Evolutionary conservation across 2,888 invertebrate species (phyloP).

Genomic region (Plutella xylostella): DNA sequence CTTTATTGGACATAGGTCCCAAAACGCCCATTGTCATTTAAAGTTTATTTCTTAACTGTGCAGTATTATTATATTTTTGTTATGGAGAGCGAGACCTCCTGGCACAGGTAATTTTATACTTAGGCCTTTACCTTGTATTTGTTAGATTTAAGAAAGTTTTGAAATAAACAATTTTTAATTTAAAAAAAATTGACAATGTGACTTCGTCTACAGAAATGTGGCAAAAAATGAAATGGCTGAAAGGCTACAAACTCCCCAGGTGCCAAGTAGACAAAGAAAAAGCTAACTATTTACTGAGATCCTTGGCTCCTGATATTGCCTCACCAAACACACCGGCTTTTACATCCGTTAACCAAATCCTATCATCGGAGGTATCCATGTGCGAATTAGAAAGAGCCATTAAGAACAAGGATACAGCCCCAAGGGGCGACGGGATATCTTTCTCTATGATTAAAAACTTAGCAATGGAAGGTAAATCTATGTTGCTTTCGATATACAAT

Average conservation of each 20-base stretch:
- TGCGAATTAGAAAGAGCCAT: slow-evolving; percentile 1
- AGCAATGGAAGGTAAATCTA: neutral
- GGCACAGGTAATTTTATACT: too few relatives aligned
- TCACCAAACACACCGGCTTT: neutral
- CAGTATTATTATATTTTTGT: too few relatives aligned
- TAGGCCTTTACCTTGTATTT: too few relatives aligned
- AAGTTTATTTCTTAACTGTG: too few relatives aligned
- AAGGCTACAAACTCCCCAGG: slow-evolving; percentile 1
- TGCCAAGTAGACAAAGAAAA: slow-evolving; percentile 8
- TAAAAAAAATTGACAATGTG: too few relatives aligned
- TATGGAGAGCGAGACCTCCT: too few relatives aligned
- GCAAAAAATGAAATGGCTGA: slow-evolving; percentile 17
- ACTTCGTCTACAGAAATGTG: slow-evolving; percentile 15
- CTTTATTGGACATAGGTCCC: too few relatives aligned
- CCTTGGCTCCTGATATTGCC: slow-evolving; percentile 12
- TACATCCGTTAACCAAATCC: neutral
- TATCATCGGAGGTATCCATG: neutral
- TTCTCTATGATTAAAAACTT: slow-evolving; percentile 4
- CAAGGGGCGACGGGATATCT: neutral
- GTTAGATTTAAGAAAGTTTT: too few relatives aligned
- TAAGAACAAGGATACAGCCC: slow-evolving; percentile 3
- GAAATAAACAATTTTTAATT: too few relatives aligned
- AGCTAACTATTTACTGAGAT: slow-evolving; percentile 7
- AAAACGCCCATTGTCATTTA: too few relatives aligned
- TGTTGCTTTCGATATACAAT: neutral